Evolutionary conservation across 2,888 invertebrate species (phyloP), one percentile per base, ranked within the genome.

Genomic region (Balanococcus diminutus): DNA sequence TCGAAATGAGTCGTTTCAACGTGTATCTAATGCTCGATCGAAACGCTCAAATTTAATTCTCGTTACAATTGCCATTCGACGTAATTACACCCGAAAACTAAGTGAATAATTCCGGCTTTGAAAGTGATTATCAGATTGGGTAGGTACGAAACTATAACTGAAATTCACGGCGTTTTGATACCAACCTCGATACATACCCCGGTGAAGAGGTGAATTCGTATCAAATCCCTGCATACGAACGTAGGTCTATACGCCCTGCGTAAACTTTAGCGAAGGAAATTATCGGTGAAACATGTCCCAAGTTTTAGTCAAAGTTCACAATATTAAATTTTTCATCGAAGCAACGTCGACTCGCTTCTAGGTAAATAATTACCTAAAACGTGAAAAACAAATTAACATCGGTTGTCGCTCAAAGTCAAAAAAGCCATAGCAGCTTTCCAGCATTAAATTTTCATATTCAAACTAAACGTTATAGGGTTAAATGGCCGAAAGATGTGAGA

Each of bases 41-140:
- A 22, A 67, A 28, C 61, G 11, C 61, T 28, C 61, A 28, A 67
- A 67, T 67, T 67, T 67, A 67, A 67, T 67, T 67, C 61, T 67
- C 61, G 28, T 67, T 67, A 67, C 61, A 67, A 67, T 67, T 67
- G 61, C 61, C 61, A 67, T 67, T 28, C 61, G 61, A 9, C 14
- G 61, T 67, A 67, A 67, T 67, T 67, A 67, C 28, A 28, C 61
- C 14, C 61, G 61, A 67, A 67, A 67, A 67, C 61, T 67, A 67
- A 67, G 25, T 67, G 61, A 67, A 67, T 67, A 67, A 67, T 67
- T 67, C 28, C 61, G 61, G 61, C 25, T 67, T 67, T 28, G 14
- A 11, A 28, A 67, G 22, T 67, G 61, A 67, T 67, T 67, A 67
- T 67, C 51, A 51, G 51, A 51, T 19, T 51, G 51, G 6, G 51